phyloP scores from a whole-genome alignment of 1,140 invertebrate genomes.

The Heterodera carotae region DNA sequence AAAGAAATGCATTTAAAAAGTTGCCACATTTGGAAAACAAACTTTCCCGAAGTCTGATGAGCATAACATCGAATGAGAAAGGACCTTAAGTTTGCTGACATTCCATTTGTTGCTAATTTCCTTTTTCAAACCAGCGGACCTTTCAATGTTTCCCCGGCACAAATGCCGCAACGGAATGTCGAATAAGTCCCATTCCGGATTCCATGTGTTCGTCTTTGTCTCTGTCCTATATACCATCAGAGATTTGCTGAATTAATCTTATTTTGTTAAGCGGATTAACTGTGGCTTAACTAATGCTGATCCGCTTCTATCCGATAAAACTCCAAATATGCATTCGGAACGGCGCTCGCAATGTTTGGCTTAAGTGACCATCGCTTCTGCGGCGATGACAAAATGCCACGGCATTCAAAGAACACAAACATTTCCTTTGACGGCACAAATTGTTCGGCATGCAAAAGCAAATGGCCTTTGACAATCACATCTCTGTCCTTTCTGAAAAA shows the following conservation, averaged over 20 bases:
- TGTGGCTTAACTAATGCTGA: not conserved
- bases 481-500: conserved; percentile 11
- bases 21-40: not conserved
- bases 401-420: not conserved
- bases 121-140: not conserved
- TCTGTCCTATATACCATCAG: conserved; percentile 3
- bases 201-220: conserved; percentile 14
- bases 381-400: conserved; percentile 1
- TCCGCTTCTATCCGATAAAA: not conserved
- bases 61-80: not conserved
- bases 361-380: not conserved
- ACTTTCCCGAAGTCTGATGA: not conserved
- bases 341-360: not conserved
- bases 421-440: not conserved
- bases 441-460: not conserved
- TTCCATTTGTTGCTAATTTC: not conserved
- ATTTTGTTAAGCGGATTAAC: not conserved
- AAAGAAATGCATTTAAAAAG: not conserved
- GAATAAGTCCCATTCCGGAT: conserved; percentile 1
- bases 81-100: not conserved
- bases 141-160: not conserved
- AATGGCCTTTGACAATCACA: conserved; percentile 5
- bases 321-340: not conserved
- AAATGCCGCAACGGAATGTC: conserved; percentile 4
- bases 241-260: not conserved